phyloP scores from a whole-genome alignment of 2,797 vertebrate genomes.

The Amniataba percoides region DNA sequence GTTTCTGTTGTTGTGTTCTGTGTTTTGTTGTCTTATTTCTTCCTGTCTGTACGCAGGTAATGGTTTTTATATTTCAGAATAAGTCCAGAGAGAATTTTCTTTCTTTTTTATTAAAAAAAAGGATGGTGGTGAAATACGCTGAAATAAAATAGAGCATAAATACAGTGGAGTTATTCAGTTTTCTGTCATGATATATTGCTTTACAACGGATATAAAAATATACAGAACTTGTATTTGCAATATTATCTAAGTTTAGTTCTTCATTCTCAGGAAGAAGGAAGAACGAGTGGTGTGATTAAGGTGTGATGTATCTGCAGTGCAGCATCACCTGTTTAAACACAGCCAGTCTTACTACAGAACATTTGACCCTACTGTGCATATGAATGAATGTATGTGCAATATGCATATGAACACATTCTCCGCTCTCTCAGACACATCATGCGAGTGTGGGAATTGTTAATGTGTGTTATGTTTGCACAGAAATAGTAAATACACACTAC shows the following conservation, averaged over 20 bases:
- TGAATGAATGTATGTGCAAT: not conserved
- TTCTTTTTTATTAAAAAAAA: not conserved
- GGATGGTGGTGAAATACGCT: not conserved
- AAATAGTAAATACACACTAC: not conserved
- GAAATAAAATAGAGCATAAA: not conserved
- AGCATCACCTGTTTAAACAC: constrained; percentile 13
- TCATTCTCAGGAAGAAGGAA: not conserved
- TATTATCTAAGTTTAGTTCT: not conserved
- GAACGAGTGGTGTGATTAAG: not conserved
- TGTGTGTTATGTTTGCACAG: not conserved
- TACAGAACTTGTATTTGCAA: not conserved
- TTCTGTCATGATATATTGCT: not conserved
- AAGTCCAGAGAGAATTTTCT: no score
- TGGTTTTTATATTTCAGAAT: no score
- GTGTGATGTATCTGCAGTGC: not conserved
- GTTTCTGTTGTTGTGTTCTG: not conserved
- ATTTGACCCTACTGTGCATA: not conserved
- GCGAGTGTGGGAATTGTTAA: not conserved
- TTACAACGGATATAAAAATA: not conserved
- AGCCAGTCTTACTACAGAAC: not conserved
- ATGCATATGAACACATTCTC: not conserved
- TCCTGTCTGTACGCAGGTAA: not conserved
- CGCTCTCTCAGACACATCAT: not conserved
- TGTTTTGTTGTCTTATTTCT: not conserved
- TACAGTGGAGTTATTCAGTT: not conserved